A percentile compares a stretch with the other conserved stretches of the same genome.
phyloP scores from a whole-genome alignment of 2,797 vertebrate species.

The Loris lydekkerianus region DNA sequence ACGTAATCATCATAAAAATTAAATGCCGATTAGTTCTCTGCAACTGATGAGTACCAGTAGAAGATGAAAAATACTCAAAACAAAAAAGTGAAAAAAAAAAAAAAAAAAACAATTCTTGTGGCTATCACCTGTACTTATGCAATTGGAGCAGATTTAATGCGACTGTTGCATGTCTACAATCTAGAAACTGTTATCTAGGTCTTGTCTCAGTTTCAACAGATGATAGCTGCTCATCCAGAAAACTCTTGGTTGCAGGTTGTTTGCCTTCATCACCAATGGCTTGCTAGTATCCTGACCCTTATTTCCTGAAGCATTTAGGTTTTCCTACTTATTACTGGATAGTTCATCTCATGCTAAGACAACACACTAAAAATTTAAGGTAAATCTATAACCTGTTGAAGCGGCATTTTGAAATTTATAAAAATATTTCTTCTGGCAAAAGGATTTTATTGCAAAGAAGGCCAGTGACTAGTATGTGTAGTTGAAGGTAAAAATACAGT shows the following conservation, averaged over 20 bases:
- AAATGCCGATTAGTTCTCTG: neutral
- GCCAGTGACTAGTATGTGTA: neutral
- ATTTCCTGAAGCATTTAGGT: neutral
- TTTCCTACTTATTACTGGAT: neutral
- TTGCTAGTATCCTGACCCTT: neutral
- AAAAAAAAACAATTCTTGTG: neutral
- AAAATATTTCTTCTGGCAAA: neutral
- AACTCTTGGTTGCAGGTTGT: neutral
- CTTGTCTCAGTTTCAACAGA: neutral
- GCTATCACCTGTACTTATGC: neutral
- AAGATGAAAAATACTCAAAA: neutral
- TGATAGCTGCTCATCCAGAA: neutral
- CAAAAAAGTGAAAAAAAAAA: neutral
- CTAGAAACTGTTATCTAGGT: neutral
- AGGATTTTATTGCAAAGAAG: neutral
- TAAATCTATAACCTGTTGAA: neutral
- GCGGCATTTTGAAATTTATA: neutral
- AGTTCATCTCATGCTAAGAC: neutral
- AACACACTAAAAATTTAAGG: neutral
- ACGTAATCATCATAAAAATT: neutral
- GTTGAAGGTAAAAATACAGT: neutral
- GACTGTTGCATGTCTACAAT: neutral
- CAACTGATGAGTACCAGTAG: neutral
- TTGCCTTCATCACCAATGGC: neutral
- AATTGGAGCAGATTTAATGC: neutral